A percentile compares a stretch with the other conserved stretches of the same genome.
Evolutionary conservation across 2,797 vertebrate species (phyloP).

Genomic region (Diceros bicornis): DNA sequence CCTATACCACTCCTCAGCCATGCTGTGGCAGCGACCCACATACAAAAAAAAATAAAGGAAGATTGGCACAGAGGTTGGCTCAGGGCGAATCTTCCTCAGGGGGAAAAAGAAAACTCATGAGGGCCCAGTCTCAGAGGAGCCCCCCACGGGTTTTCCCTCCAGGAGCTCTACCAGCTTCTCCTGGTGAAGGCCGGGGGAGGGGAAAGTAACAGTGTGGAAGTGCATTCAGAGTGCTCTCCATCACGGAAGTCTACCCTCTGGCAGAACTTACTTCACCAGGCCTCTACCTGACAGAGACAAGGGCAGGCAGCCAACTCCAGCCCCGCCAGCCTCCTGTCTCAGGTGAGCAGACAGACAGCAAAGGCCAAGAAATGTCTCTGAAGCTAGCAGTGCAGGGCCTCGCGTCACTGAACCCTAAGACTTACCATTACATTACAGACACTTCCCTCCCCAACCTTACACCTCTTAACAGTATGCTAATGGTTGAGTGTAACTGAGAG

Average conservation of each 20-base stretch:
- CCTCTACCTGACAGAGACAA: not conserved
- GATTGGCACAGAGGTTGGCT: no score
- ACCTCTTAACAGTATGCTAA: not conserved
- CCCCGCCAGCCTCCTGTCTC: not conserved
- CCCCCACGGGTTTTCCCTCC: not conserved
- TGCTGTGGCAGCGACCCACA: no score
- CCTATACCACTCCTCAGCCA: no score
- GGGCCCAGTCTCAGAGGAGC: not conserved
- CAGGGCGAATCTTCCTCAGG: no score
- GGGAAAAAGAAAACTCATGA: no score
- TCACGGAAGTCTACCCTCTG: not conserved
- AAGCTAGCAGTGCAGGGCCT: not conserved
- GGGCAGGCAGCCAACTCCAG: not conserved
- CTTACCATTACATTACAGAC: not conserved
- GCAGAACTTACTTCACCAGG: not conserved
- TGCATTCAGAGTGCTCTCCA: not conserved
- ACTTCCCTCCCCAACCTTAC: not conserved
- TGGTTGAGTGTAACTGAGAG: not conserved
- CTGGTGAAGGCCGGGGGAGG: not conserved
- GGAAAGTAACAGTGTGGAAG: not conserved
- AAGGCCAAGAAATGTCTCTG: not conserved
- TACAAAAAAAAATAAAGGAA: no score
- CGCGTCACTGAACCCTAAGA: not conserved
- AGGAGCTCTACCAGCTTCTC: not conserved
- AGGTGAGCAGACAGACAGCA: not conserved